phyloP scores from a whole-genome alignment of 2,113 vertebrate species.

The Rana temporaria region DNA sequence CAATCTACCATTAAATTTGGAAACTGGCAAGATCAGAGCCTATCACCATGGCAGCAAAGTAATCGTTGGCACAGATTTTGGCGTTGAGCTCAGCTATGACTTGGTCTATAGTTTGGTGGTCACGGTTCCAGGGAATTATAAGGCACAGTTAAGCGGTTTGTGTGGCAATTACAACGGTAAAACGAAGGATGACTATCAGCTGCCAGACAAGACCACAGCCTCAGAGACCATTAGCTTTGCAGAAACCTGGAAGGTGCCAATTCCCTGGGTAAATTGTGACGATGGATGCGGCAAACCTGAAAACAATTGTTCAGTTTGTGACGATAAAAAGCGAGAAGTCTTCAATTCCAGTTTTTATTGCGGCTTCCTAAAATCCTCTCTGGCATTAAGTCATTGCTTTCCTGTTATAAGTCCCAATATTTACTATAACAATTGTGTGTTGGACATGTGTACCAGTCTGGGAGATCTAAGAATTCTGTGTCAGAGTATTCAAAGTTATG shows the following conservation, averaged over 20 bases:
- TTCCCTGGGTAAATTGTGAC: constrained; percentile 61
- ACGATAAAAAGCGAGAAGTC: background rate
- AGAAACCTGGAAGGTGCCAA: constrained; percentile 70
- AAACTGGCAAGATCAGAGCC: constrained; percentile 59
- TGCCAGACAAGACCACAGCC: constrained; percentile 58
- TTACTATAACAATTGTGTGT: constrained; percentile 71
- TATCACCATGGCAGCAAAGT: constrained; percentile 60
- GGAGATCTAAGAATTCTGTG: constrained; percentile 68
- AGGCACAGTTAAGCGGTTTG: constrained; percentile 67
- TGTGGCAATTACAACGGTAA: constrained; percentile 74
- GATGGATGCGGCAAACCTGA: constrained; percentile 67
- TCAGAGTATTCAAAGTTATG: constrained; percentile 67
- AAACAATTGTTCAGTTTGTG: constrained; percentile 57
- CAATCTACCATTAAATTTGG: constrained; percentile 63
- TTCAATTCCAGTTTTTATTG: constrained; percentile 61
- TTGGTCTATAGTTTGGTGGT: constrained; percentile 67
- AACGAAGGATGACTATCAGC: constrained; percentile 67
- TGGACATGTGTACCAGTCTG: constrained; percentile 67
- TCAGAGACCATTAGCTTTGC: constrained; percentile 62
- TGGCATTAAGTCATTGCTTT: constrained; percentile 70
- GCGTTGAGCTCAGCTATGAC: constrained; percentile 69
- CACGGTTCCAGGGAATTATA: constrained; percentile 69
- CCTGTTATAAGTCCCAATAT: constrained; percentile 62
- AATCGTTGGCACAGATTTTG: constrained; percentile 66
- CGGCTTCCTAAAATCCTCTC: constrained; percentile 64